Evolutionary conservation across 2,797 vertebrate species (phyloP), one percentile per base, ranked within the genome.

Genomic region (Rhinophrynus dorsalis): DNA sequence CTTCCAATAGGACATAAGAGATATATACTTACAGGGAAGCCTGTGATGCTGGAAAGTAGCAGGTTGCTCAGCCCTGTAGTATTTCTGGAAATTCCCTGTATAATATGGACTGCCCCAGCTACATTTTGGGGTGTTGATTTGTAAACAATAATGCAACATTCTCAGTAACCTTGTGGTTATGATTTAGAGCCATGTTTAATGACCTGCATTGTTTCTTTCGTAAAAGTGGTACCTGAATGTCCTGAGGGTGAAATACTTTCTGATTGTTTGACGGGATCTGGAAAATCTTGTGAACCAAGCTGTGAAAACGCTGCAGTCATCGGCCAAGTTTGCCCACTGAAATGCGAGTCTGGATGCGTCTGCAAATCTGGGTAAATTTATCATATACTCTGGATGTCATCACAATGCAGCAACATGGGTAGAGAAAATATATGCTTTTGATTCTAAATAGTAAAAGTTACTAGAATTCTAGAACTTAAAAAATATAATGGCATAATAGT

Each of bases 301-400:
- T 74, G 72, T 21, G 30, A 44, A 13, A 68, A 30, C 59, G 17
- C 63, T 10, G 50, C 20, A 12, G 3, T 57, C 3, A 17, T 57
- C 0, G 65, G 58, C 17, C 21, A 68, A 4, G 12, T 44, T 20
- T 74, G 72, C 17, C 10, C 24, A 7, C 2, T 26, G 0, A 8
- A 40, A 1, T 74, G 72, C n/a, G 0, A 23, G 5, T 10, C 72
- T n/a, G 72, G 72, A 32, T 74, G 72, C 32, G 7, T 68, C 29
- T 74, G 72, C 60, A 74, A 62, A 32, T 37, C 9, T 50, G 72
- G 72, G 72, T 74, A 62, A 29, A 61, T 6, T 11, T 37, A 23
- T 2, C 30, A 6, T 29, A 17, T 15, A 9, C 3, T 40, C 2
- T 35, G n/a, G 23, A 11, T 20, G 12, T 23, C 12, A 30, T 4